Evolutionary conservation across 2,797 vertebrate species (phyloP).

Genomic region (Geotrypetes seraphini): DNA sequence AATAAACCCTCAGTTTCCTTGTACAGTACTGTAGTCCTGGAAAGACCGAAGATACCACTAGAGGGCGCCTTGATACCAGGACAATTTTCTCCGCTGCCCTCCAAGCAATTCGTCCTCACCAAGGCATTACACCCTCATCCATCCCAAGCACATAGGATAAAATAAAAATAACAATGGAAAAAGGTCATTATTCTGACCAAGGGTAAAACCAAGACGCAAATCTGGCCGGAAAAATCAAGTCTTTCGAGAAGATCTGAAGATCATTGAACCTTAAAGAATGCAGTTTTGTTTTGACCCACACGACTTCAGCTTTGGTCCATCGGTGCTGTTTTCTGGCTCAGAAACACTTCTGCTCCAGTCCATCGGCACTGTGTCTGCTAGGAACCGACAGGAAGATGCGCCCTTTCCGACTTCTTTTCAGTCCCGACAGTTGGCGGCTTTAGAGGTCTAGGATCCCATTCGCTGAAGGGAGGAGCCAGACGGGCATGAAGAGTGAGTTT

Average conservation of each 20-base stretch:
- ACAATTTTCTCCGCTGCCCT: neutral
- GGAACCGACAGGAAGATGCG: too few relatives aligned
- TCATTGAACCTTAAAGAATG: neutral
- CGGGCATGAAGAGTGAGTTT: conserved; percentile 2
- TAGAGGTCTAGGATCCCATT: too few relatives aligned
- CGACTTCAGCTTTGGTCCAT: conserved; percentile 45
- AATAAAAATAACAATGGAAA: conserved; percentile 15
- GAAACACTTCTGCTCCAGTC: neutral
- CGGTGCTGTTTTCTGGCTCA: conserved; percentile 8
- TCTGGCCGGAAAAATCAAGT: neutral
- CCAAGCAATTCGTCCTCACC: neutral
- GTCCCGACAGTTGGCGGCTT: too few relatives aligned
- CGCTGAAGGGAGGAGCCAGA: too few relatives aligned
- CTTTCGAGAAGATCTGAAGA: neutral
- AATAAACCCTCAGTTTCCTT: neutral
- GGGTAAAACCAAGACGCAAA: too few relatives aligned
- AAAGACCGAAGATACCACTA: conserved; percentile 12
- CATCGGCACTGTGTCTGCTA: too few relatives aligned
- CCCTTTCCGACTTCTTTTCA: too few relatives aligned
- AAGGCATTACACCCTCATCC: neutral
- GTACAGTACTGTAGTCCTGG: neutral
- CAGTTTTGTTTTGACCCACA: conserved; percentile 14
- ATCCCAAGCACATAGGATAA: neutral
- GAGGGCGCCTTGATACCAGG: conserved; percentile 17
- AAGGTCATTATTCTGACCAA: neutral